A percentile compares a stretch with the other conserved stretches of the same genome.
Evolutionary conservation across 2,797 vertebrate genomes (phyloP).

Genomic region (Leptoclinus maculatus): DNA sequence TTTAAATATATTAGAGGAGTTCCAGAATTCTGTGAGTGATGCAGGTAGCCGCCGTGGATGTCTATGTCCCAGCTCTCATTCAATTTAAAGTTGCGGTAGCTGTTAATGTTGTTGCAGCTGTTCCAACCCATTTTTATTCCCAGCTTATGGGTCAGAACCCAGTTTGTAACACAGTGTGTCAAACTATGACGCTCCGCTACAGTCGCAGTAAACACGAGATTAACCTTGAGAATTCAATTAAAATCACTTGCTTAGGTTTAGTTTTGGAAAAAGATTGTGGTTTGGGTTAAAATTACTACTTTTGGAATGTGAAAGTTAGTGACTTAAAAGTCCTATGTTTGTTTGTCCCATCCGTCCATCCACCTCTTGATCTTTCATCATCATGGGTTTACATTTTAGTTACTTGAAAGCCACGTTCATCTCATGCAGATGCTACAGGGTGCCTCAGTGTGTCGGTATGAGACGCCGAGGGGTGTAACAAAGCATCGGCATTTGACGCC

Average conservation of each 20-base stretch:
- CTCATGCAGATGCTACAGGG: too few relatives aligned
- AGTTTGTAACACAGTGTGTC: not conserved
- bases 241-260: not conserved
- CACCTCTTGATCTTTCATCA: too few relatives aligned
- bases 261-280: not conserved
- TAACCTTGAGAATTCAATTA: not conserved
- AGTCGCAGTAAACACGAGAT: not conserved
- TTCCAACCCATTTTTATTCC: not conserved
- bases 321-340: too few relatives aligned
- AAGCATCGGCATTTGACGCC: too few relatives aligned
- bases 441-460: too few relatives aligned
- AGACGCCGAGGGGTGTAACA: too few relatives aligned
- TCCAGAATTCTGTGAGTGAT: not conserved
- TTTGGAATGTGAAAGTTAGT: too few relatives aligned
- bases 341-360: too few relatives aligned
- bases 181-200: not conserved
- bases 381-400: too few relatives aligned
- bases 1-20: not conserved
- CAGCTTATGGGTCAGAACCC: not conserved
- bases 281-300: not conserved
- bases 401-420: too few relatives aligned
- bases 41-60: not conserved
- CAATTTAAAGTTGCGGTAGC: not conserved
- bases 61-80: not conserved
- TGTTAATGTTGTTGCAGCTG: slow-evolving; percentile 5